Percentiles rank a stretch among this genome's conserved stretches.
These are phyloP conservation scores for Schrankia costaestrigalis DNA, from an alignment of 2,888 invertebrate species.

Conservation along the genomic window DNA sequence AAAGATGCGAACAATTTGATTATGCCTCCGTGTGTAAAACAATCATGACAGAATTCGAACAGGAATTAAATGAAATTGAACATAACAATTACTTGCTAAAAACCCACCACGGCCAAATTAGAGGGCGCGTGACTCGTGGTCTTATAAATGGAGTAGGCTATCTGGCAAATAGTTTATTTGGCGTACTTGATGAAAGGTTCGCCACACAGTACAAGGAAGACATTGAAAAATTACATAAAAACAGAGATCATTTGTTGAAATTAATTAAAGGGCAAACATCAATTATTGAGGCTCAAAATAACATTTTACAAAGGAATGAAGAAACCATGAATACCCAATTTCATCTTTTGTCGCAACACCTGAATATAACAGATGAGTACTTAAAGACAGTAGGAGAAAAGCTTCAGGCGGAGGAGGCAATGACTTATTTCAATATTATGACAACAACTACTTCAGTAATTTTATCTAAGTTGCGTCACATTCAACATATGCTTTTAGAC, in stretches of 20 bases:
- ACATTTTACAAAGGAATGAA: background rate
- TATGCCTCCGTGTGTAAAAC: background rate
- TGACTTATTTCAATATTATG: background rate
- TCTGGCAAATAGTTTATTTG: slow-evolving; percentile 2
- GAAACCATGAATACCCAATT: background rate
- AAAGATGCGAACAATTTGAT: background rate
- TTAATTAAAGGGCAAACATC: background rate
- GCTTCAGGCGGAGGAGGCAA: background rate
- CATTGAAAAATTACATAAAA: background rate
- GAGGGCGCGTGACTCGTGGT: background rate
- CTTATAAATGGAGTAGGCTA: slow-evolving; percentile 4
- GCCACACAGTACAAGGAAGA: slow-evolving; percentile 3
- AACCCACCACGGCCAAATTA: background rate
- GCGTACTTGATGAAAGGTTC: slow-evolving; percentile 3
- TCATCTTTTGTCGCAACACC: background rate
- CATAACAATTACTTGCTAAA: background rate
- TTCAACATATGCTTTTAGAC: background rate
- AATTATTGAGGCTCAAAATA: background rate
- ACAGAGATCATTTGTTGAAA: background rate
- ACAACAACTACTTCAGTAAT: background rate
- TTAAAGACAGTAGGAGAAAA: background rate
- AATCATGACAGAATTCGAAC: background rate
- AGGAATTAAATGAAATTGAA: background rate
- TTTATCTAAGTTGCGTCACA: background rate
- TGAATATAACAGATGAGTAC: background rate